phyloP scores from a whole-genome alignment of 2,888 invertebrate species.

The Cantharis nigra region DNA sequence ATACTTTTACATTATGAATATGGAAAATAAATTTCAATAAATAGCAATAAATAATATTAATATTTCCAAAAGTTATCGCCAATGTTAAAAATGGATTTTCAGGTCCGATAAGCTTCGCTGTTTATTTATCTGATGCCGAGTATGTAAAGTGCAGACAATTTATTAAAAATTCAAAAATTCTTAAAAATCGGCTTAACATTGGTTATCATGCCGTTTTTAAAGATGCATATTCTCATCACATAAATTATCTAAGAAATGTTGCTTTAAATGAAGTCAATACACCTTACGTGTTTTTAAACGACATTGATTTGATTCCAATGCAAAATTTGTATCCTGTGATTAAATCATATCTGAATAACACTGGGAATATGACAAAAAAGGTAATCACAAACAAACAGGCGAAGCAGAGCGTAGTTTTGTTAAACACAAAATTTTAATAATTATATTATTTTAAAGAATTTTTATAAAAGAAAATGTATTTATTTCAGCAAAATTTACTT shows the following conservation, averaged over 20 bases:
- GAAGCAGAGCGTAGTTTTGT: no score
- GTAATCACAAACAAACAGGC: no score
- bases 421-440: no score
- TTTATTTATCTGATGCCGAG: conserved; percentile 88
- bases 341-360: conserved; percentile 59
- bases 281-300: conserved; percentile 83
- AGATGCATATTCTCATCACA: conserved; percentile 87
- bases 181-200: conserved; percentile 77
- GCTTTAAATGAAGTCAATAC: conserved; percentile 80
- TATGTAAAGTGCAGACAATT: conserved; percentile 78
- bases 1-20: no score
- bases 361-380: conserved; percentile 54
- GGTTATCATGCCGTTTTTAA: conserved; percentile 90
- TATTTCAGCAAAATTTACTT: no score
- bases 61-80: no score
- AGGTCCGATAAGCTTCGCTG: conserved; percentile 84
- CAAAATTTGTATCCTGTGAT: conserved; percentile 75
- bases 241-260: conserved; percentile 87
- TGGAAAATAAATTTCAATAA: no score
- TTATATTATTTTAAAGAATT: no score
- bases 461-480: no score
- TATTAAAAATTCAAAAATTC: conserved; percentile 72
- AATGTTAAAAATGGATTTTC: no score
- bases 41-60: no score
- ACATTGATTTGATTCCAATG: conserved; percentile 90